Base-by-base conservation (phyloP, 2,797 vertebrate genomes). In the Triplophysa bombifrons region DNA sequence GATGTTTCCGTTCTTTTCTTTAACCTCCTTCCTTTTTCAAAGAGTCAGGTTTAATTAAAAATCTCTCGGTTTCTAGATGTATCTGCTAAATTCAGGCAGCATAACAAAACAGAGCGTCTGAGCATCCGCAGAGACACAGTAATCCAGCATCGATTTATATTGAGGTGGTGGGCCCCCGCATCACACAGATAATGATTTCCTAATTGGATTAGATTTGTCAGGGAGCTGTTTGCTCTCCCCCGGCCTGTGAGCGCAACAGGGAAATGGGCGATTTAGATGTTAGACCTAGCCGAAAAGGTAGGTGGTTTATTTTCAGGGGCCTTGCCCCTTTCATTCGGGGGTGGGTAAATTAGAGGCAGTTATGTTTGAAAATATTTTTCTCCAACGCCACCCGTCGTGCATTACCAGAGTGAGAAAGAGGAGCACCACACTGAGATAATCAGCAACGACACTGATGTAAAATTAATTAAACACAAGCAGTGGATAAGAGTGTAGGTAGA, bases 401-500 rank as follows among this genome's bases (percentile, higher is more conserved):
- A 86, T 90, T 90, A 89, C 88, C 88, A 90, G 74, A 78, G 50
- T 60, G 61, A 86, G 72, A 60, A 41, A 74, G 72, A 64, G 81
- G 81, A 89, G 84, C 83, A 88, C 86, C 86, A 84, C 4, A 81
- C 80, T 87, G 87, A 89, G 89, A 89, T 92, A 90, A 91, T 90
- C 89, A 84, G 86, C 83, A 87, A 79, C 87, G 88, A 90, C 88
- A 91, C 85, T 89, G 87, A 90, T 88, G 87, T 87, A 87, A 89
- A 92, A 91, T 90, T 91, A 91, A 91, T 90, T 89, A 89, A 91
- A 88, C 84, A 78, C 87, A 80, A 79, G 74, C 68, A 55, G 58
- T 70, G 74, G 72, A 84, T 66, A 63, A 44, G 72, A 58, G 68
- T n/a, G 46, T 77, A 71, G 70, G 70, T 72, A 72, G 60, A 13